Percentiles rank a stretch among this genome's conserved stretches.
Evolutionary conservation across 2,113 vertebrate genomes (phyloP).

Genomic region (Pseudois nayaur): DNA sequence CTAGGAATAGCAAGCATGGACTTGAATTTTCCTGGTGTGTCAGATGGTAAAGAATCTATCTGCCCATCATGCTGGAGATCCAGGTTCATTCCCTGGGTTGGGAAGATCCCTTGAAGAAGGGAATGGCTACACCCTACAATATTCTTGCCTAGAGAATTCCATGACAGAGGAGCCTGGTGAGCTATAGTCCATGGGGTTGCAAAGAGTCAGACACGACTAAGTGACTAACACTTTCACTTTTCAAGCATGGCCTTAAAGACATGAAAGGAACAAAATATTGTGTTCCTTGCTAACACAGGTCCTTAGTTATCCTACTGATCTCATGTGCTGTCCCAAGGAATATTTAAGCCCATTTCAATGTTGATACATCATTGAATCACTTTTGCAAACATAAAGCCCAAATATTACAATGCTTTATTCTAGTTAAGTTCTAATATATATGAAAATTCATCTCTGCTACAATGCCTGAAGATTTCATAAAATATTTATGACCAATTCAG

Average conservation of each 20-base stretch:
- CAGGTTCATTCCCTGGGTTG: neutral
- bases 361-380: neutral
- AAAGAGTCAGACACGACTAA: neutral
- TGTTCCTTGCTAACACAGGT: neutral
- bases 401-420: constrained; percentile 22
- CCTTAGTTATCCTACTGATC: neutral
- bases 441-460: constrained; percentile 53
- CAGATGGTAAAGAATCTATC: neutral
- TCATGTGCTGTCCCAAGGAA: neutral
- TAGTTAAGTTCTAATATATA: constrained; percentile 46
- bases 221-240: neutral
- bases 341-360: neutral
- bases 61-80: neutral
- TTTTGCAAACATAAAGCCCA: constrained; percentile 32
- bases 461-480: constrained; percentile 50
- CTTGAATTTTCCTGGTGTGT: neutral
- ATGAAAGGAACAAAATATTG: neutral
- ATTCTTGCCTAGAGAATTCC: neutral
- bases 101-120: neutral
- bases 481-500: constrained; percentile 60
- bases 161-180: neutral
- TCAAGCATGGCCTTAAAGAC: neutral
- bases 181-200: neutral
- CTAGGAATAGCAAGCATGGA: neutral
- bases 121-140: neutral